A percentile compares a stretch with the other conserved stretches of the same genome.
Evolutionary conservation across 2,888 invertebrate genomes (phyloP).

Genomic region (Tanytarsus gracilentus): DNA sequence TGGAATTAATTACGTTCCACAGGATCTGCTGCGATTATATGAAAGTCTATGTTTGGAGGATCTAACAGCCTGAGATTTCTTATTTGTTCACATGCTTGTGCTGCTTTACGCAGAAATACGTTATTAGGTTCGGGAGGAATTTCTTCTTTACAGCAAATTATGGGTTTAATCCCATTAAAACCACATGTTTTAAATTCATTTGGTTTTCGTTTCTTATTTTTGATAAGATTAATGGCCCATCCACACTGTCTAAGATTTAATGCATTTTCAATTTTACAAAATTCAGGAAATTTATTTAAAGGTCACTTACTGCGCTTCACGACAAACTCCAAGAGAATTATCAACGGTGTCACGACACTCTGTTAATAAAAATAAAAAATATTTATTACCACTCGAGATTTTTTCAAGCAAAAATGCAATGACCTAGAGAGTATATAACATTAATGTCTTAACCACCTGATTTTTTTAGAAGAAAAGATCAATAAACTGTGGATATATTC

Average conservation of each 20-base stretch:
- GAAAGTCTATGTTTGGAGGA: too few species aligned
- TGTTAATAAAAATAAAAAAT: too few species aligned
- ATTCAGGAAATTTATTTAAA: neutral
- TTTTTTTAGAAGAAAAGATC: too few species aligned
- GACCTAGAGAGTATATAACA: too few species aligned
- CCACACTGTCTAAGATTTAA: slow-evolving; percentile 32
- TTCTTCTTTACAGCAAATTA: slow-evolving; percentile 20
- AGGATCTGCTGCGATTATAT: neutral
- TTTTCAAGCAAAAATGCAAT: too few species aligned
- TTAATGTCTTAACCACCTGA: too few species aligned
- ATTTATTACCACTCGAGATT: too few species aligned
- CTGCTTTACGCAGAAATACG: neutral
- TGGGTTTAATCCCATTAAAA: neutral
- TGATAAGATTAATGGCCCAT: slow-evolving; percentile 32
- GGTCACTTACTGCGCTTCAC: neutral
- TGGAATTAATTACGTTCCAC: too few species aligned
- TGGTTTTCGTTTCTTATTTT: slow-evolving; percentile 30
- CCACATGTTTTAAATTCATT: slow-evolving; percentile 34
- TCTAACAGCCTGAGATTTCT: neutral
- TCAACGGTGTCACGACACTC: too few species aligned
- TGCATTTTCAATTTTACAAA: neutral
- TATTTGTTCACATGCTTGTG: slow-evolving; percentile 8
- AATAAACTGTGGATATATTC: too few species aligned
- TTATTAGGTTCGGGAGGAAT: neutral
- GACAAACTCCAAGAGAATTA: slow-evolving; percentile 34